Conservation (phyloP, 2,888 invertebrate genomes). For the Monochamus alternatus region DNA sequence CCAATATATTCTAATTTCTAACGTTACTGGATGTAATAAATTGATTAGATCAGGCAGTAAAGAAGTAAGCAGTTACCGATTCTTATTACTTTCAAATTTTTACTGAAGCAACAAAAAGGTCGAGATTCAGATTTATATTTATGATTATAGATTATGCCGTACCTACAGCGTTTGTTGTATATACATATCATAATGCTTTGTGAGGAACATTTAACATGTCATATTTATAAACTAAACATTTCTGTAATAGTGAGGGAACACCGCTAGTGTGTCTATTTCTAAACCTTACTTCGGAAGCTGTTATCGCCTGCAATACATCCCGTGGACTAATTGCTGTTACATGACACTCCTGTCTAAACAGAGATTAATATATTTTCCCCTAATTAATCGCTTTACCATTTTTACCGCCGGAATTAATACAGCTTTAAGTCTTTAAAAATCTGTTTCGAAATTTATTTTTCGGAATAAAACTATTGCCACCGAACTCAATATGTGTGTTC, state of each 20-base stretch:
- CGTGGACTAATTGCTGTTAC: conserved; percentile 68
- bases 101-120: too few relatives aligned
- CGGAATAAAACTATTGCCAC: too few relatives aligned
- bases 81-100: too few relatives aligned
- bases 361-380: conserved; percentile 65
- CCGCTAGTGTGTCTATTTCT: conserved; percentile 26
- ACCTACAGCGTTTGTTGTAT: too few relatives aligned
- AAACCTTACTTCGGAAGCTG: conserved; percentile 29
- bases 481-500: too few relatives aligned
- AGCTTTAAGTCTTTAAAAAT: neutral
- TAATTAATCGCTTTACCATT: conserved; percentile 56
- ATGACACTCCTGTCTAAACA: conserved; percentile 69
- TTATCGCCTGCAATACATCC: conserved; percentile 63
- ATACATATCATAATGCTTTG: neutral
- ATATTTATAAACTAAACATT: conserved; percentile 13
- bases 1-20: too few relatives aligned
- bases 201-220: conserved; percentile 1
- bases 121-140: too few relatives aligned
- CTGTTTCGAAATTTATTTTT: too few relatives aligned
- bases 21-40: too few relatives aligned
- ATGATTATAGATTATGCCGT: too few relatives aligned
- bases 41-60: too few relatives aligned
- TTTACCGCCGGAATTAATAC: neutral
- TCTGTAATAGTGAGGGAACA: conserved; percentile 4
- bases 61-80: too few relatives aligned